Base-by-base conservation (phyloP, 2,888 invertebrate species). In the Eristalis tenax region DNA sequence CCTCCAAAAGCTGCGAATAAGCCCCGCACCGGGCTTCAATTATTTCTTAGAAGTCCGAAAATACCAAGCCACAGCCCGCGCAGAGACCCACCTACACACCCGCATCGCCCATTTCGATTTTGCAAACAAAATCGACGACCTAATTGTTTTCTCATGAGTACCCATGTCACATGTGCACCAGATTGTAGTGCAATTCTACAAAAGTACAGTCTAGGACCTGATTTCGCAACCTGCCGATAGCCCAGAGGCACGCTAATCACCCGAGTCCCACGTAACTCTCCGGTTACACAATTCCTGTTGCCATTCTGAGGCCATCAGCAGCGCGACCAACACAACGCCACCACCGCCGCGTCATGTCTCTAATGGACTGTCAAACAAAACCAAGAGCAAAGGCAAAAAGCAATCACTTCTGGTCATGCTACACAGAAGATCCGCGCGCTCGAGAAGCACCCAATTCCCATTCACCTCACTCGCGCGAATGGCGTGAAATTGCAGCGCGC, bases 341-440 rank as follows among this genome's bases (percentile, higher is more conserved):
- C n/a, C n/a, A n/a, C 23, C 43, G 57, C 28, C 43, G 66, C 32
- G 32, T 32, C 32, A 32, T 56, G 63, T 56, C 66, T 68, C 8
- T 69, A 81, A 86, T 86, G 82, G 73, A 86, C 85, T 78, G 78
- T 86, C 70, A 86, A 86, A 71, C 66, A 38, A 38, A 38, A 38
- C 1, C 38, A 38, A 38, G 13, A 38, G 32, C 32, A 38, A 13
- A 38, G 13, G 38, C 71, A 78, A 75, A 78, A 76, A 71, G 76
- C 70, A 80, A 87, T 83, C 75, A 73, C 83, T 80, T 83, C 69
- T 79, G 87, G 87, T 87, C 87, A 87, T 87, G 83, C 87, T 73
- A 73, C 50, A 50, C 76, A 83, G 79, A 83, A 83, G 79, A 80
- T 80, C 56, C 59, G 40, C 22, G 38, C 57, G 28, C 69, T 50